phyloP scores from a whole-genome alignment of 2,113 vertebrate species.

The Gyps fulvus region DNA sequence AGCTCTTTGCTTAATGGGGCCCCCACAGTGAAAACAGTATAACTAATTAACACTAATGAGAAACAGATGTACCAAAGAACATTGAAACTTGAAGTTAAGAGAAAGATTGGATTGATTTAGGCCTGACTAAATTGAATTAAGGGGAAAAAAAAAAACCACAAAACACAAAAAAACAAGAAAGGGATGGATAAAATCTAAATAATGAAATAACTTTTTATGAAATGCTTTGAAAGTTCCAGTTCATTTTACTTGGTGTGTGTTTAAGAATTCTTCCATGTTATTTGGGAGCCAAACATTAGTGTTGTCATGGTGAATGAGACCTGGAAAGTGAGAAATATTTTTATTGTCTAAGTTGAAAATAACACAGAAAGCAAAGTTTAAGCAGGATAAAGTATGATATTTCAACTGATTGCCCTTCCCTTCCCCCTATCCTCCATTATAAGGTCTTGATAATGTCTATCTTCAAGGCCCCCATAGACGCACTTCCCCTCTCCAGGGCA shows the following conservation, averaged over 20 bases:
- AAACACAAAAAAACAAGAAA: not conserved
- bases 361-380: not conserved
- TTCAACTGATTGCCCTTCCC: not conserved
- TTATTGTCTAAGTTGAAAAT: not conserved
- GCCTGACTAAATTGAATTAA: not conserved
- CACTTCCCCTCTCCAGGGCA: not conserved
- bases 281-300: not conserved
- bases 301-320: not conserved
- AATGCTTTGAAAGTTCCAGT: not conserved
- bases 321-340: not conserved
- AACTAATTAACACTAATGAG: slow-evolving; percentile 42
- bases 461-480: not conserved
- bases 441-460: not conserved
- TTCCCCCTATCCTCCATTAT: not conserved
- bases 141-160: not conserved
- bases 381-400: not conserved
- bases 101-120: slow-evolving; percentile 14
- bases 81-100: not conserved
- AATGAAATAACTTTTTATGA: not conserved
- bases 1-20: slow-evolving; percentile 26
- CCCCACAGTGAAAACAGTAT: slow-evolving; percentile 13
- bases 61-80: slow-evolving; percentile 22
- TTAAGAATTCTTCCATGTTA: not conserved
- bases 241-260: not conserved
- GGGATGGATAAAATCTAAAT: not conserved